These are phyloP conservation scores for Adela reaumurella DNA, from an alignment of 2,888 invertebrate species.

Conservation along the genomic window DNA sequence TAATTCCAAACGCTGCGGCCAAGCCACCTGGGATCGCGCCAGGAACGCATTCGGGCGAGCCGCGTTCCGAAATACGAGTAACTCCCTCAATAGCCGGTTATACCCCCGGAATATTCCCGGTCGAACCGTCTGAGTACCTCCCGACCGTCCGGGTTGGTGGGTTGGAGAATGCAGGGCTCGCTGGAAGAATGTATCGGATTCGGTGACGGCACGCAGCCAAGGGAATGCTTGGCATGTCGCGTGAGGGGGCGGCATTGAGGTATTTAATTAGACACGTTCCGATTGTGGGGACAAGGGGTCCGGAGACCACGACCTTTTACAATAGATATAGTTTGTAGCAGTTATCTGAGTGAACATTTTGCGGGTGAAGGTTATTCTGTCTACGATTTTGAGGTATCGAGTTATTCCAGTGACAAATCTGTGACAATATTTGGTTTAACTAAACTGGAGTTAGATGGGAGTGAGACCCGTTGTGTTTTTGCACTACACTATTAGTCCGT, in stretches of 20 bases:
- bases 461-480: too few relatives aligned
- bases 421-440: too few relatives aligned
- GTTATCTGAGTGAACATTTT: too few relatives aligned
- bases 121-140: background rate
- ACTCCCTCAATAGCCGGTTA: too few relatives aligned
- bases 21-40: constrained; percentile 52
- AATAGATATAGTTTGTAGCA: too few relatives aligned
- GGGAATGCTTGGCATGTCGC: background rate
- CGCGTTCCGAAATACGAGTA: background rate
- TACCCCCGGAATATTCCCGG: too few relatives aligned
- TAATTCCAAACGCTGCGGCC: constrained; percentile 59
- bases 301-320: too few relatives aligned
- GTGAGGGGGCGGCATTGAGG: constrained; percentile 14
- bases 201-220: background rate
- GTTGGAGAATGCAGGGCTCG: background rate
- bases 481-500: too few relatives aligned
- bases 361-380: too few relatives aligned
- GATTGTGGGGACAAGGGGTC: constrained; percentile 17
- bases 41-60: constrained; percentile 30
- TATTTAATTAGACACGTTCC: constrained; percentile 55
- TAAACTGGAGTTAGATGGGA: too few relatives aligned
- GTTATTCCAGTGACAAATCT: too few relatives aligned
- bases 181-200: background rate
- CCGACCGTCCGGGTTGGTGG: background rate
- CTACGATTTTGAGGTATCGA: too few relatives aligned